Percentiles rank a stretch among this genome's conserved stretches.
phyloP scores from a whole-genome alignment of 2,888 invertebrate species.

The Leptopilina drosophilae region DNA sequence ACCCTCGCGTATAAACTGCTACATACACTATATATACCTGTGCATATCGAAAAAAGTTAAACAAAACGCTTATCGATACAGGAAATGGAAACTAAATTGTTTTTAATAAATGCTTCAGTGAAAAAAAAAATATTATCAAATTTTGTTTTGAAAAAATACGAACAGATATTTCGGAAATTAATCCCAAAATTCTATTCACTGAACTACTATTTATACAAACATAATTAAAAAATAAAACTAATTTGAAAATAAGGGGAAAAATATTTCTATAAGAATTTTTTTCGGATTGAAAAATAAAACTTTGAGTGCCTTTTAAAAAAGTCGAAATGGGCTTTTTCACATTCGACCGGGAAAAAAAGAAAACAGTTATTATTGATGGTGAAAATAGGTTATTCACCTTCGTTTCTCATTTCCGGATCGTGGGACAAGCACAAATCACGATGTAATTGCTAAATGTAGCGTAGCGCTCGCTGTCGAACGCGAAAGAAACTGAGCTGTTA shows the following conservation, averaged over 20 bases:
- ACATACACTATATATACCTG: too few species aligned
- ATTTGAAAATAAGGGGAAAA: too few species aligned
- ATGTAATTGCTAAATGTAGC: conserved; percentile 69
- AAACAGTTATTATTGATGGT: conserved; percentile 61
- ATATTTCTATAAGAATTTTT: too few species aligned
- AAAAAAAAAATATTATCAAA: background rate
- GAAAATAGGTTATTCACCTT: conserved; percentile 63
- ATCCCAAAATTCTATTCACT: background rate
- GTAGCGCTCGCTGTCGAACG: conserved; percentile 59
- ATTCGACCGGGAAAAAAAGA: conserved; percentile 15
- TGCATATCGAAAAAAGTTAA: background rate
- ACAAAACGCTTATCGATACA: conserved; percentile 12
- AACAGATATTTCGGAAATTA: background rate
- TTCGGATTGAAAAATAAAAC: too few species aligned
- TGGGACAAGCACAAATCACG: conserved; percentile 65
- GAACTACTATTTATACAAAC: too few species aligned
- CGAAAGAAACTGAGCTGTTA: conserved; percentile 54
- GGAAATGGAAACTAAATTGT: conserved; percentile 15
- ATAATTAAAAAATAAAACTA: too few species aligned
- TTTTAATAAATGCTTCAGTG: background rate
- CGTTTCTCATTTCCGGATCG: conserved; percentile 70
- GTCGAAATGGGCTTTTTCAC: background rate
- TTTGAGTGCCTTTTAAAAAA: background rate
- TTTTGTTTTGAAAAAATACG: too few species aligned
- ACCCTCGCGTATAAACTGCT: background rate